phyloP scores from a whole-genome alignment of 1,140 invertebrate species.

The Sipha flava region DNA sequence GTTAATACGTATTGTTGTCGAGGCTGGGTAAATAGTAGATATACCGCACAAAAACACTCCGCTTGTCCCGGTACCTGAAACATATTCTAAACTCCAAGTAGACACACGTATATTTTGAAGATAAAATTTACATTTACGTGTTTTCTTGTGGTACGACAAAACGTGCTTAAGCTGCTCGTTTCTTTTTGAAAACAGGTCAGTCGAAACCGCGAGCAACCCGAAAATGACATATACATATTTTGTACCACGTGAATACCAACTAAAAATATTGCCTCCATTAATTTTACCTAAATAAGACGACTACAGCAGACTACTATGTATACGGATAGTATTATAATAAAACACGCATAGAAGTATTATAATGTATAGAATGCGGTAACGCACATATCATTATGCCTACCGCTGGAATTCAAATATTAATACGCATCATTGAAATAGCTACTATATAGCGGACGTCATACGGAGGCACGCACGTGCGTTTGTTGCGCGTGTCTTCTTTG shows the following conservation, averaged over 20 bases:
- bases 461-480: neutral
- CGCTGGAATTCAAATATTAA: neutral
- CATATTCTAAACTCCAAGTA: no score
- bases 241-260: neutral
- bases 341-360: no score
- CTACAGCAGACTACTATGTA: neutral
- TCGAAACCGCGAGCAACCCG: neutral
- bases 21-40: no score
- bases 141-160: neutral
- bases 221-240: neutral
- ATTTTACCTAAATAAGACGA: neutral
- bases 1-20: no score
- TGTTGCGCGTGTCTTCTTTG: neutral
- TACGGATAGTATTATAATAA: neutral
- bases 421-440: neutral
- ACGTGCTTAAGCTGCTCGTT: neutral
- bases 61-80: no score
- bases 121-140: constrained; percentile 13
- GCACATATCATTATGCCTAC: neutral
- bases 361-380: neutral
- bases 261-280: neutral
- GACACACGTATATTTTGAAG: neutral
- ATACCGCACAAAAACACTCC: no score
- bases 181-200: neutral
- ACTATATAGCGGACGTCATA: neutral